These are phyloP conservation scores for Porites evermanni DNA, from an alignment of 92 coral and sea anemone species.

Conservation along the genomic window DNA sequence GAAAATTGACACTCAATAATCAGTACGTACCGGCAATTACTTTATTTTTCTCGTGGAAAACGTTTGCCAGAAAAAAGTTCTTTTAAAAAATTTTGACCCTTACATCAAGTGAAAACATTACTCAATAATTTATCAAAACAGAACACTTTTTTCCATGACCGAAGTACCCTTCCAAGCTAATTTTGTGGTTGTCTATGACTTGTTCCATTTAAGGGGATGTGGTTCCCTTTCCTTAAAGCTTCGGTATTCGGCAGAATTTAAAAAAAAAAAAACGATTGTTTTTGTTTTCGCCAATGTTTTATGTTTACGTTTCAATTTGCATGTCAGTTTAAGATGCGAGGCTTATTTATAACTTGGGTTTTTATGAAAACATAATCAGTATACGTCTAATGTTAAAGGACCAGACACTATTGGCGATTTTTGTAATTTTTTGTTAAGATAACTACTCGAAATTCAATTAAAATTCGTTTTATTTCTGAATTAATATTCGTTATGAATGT, in stretches of 20 bases:
- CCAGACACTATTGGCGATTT: background rate
- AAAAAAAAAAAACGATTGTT: background rate
- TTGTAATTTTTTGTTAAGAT: background rate
- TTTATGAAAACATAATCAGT: conserved; percentile 7
- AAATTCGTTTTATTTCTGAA: background rate
- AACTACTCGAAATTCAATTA: background rate
- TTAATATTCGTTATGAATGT: background rate
- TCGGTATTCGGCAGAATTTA: background rate
- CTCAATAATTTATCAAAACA: background rate
- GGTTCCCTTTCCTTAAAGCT: background rate
- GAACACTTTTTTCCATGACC: too few relatives aligned
- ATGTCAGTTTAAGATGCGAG: conserved; percentile 9
- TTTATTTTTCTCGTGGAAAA: background rate
- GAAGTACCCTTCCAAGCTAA: too few relatives aligned
- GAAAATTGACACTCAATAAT: background rate
- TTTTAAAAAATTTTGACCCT: background rate
- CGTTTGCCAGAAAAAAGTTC: background rate
- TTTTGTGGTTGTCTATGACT: too few relatives aligned
- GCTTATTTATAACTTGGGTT: background rate
- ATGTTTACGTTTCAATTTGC: conserved; percentile 18
- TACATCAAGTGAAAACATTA: background rate
- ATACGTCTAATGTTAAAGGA: background rate
- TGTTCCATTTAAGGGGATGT: too few relatives aligned
- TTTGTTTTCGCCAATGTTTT: conserved; percentile 16
- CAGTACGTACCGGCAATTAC: background rate